Evolutionary conservation across 2,888 invertebrate genomes (phyloP), one percentile per base, ranked within the genome.

Genomic region (Schizaphis graminum): DNA sequence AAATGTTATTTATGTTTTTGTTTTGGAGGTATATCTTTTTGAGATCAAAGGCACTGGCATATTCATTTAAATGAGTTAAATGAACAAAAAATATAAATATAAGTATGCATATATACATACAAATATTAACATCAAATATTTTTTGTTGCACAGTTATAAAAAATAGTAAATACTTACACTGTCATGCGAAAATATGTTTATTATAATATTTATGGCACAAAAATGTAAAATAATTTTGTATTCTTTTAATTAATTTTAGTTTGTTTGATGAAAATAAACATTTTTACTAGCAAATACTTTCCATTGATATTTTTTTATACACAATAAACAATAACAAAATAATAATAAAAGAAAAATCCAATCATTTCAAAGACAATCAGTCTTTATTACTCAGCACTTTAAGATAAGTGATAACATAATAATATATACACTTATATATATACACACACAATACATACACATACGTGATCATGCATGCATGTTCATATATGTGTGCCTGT

Each of bases 31-130:
- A 93, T 93, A 94, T 94, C 57, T 93, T 93, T 94, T 91, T 94
- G 93, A 94, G 93, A 94, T 94, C 93, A 94, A 94, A 94, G 93
- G 93, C 93, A 94, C 93, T 94, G 93, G 93, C 93, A 90, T 94
- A 90, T 90, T 85, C 90, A 94, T 94, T 94, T 86, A 87, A 21
- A 88, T 67, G n/a, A 41, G 88, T 88, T 92, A 88, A 88, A 92
- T 88, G 35, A 92, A 89, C 47, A 56, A 89, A 93, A 93, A 84
- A 85, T 77, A 88, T 16, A 49, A 26, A 67, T n/a, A 92, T 28
- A 49, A 61, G 56, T 91, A 91, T 84, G 10, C 35, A 91, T 84
- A 16, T 41, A 41, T 44, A 56, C 49, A 56, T 84, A n/a, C 35
- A 86, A n/a, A 85, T 85, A 91, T 57, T 24, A 26, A 85, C 44